Evolutionary conservation across 1,140 invertebrate genomes (phyloP).

Genomic region (Pogonus chalceus): DNA sequence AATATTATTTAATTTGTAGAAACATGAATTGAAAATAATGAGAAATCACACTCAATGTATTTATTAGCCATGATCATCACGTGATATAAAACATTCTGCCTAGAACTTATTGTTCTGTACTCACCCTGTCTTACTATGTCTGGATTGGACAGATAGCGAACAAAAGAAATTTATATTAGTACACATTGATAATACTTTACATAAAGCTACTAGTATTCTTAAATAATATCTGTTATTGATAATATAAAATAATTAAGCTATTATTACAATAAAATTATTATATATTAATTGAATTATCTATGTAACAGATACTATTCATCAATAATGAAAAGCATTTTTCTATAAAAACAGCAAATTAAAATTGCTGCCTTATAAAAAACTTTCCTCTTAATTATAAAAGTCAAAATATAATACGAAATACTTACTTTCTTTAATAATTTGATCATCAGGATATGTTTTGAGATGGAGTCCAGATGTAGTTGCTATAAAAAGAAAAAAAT

Average conservation of each 20-base stretch:
- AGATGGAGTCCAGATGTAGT: constrained; percentile 40
- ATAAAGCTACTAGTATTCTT: not conserved
- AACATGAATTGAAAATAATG: too few relatives aligned
- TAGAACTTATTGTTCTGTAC: not conserved
- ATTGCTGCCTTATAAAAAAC: too few relatives aligned
- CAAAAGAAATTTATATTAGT: constrained; percentile 2
- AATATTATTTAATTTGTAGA: too few relatives aligned
- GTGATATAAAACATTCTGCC: constrained; percentile 1
- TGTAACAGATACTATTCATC: too few relatives aligned
- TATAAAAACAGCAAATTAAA: too few relatives aligned
- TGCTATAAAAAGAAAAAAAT: constrained; percentile 19
- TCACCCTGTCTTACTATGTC: constrained; percentile 8
- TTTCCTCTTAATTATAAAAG: too few relatives aligned
- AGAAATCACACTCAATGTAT: not conserved
- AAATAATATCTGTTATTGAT: not conserved
- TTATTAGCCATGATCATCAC: not conserved
- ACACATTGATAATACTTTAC: not conserved
- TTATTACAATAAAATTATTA: too few relatives aligned
- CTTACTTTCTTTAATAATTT: constrained; percentile 76
- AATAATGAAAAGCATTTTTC: too few relatives aligned
- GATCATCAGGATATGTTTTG: constrained; percentile 62
- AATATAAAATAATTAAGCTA: too few relatives aligned
- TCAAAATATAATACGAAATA: too few relatives aligned
- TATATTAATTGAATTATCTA: too few relatives aligned
- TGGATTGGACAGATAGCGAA: not conserved